A percentile compares a stretch with the other conserved stretches of the same genome.
These are phyloP conservation scores for Odontomachus brunneus DNA, from an alignment of 1,140 invertebrate genomes.

Conservation along the genomic window DNA sequence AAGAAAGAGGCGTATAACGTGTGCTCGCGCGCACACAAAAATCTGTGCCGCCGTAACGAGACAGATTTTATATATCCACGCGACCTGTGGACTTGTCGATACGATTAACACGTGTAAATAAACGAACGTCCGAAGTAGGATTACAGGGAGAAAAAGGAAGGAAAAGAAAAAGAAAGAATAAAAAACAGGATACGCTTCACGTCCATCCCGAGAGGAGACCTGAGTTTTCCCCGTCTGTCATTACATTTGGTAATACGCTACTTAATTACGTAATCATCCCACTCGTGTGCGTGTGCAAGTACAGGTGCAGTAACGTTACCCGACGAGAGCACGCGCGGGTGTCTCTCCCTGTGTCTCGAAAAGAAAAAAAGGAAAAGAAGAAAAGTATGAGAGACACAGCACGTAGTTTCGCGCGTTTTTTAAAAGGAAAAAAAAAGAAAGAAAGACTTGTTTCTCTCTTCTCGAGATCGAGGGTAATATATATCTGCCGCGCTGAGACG, in stretches of 20 bases:
- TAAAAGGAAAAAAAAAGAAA: neutral
- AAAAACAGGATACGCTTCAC: conserved; percentile 69
- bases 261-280: conserved; percentile 67
- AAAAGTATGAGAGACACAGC: conserved; percentile 4
- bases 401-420: conserved; percentile 21
- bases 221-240: conserved; percentile 45
- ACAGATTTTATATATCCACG: conserved; percentile 37
- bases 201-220: conserved; percentile 64
- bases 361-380: too few relatives aligned
- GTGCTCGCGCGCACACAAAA: neutral
- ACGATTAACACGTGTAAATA: conserved; percentile 51
- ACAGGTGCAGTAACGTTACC: conserved; percentile 57
- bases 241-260: conserved; percentile 55
- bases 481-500: conserved; percentile 33
- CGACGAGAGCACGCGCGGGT: conserved; percentile 29
- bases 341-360: conserved; percentile 8
- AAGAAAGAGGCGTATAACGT: conserved; percentile 4
- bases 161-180: conserved; percentile 32
- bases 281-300: conserved; percentile 71
- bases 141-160: conserved; percentile 14
- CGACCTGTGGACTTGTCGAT: conserved; percentile 33
- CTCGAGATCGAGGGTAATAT: conserved; percentile 64
- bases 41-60: conserved; percentile 20
- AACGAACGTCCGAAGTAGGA: conserved; percentile 52
- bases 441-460: conserved; percentile 68